Evolutionary conservation across 2,113 vertebrate species (phyloP), one percentile per base, ranked within the genome.

Genomic region (Sorex araneus): DNA sequence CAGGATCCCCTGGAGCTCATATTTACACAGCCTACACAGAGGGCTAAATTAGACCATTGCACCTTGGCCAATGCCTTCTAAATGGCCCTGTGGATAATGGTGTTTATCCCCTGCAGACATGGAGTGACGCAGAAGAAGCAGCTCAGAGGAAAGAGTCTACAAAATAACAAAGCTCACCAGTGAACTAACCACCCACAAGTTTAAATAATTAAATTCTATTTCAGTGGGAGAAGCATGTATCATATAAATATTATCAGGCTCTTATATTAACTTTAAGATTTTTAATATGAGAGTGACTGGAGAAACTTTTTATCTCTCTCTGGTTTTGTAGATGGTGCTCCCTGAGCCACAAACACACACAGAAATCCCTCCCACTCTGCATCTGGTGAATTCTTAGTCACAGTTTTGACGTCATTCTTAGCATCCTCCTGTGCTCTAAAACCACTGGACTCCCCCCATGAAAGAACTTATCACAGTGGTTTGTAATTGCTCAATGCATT

Each of bases 191-290:
- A 71, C 43, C 34, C 70, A 34, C 47, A 54, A 16, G 36, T 40
- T 89, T 77, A 92, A 89, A 87, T 84, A 89, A 76, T 95, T 94
- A 89, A 92, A 66, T 94, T 85, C 15, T 71, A 76, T 64, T 67
- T 80, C 75, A 85, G 30, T 21, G 70, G 70, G 57, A 91, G 32
- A 28, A 79, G 30, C 69, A 25, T 34, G 19, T 43, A 7, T 57
- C 36, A 23, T 43, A n/a, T 64, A 70, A 66, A n/a, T 76, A 73
- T 11, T 25, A 18, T 47, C 45, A 80, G 73, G 32, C 27, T 69
- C 63, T 45, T 21, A 70, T 40, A 23, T 88, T 82, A 40, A 82
- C 45, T 82, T 27, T 36, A 36, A 21, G 6, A 6, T 79, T 11
- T 57, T 32, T 50, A 89, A n/a, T 1, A 7, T 21, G 18, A 63